A percentile compares a stretch with the other conserved stretches of the same genome.
These are phyloP conservation scores for Tetragnatha versicolor DNA, from an alignment of 1,140 invertebrate species.

Conservation along the genomic window DNA sequence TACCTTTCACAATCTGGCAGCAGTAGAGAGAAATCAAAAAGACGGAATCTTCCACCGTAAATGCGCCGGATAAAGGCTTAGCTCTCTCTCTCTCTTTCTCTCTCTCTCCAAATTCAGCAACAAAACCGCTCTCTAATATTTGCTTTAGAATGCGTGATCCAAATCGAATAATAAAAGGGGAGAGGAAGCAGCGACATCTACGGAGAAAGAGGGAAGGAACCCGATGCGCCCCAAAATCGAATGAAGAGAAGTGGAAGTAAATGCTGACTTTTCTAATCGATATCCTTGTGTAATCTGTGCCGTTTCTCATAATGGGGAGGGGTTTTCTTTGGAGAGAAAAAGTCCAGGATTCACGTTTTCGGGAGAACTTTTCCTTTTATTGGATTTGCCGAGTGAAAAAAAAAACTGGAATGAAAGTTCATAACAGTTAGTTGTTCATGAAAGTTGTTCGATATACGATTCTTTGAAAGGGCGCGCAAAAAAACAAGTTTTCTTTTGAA, in stretches of 20 bases:
- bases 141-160: slow-evolving; percentile 27
- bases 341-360: neutral
- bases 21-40: neutral
- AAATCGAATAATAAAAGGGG: slow-evolving; percentile 36
- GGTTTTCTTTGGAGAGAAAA: slow-evolving; percentile 3
- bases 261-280: slow-evolving; percentile 39
- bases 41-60: neutral
- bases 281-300: slow-evolving; percentile 20
- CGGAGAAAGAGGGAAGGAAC: neutral
- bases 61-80: slow-evolving; percentile 2
- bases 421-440: neutral
- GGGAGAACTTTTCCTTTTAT: neutral
- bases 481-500: too few species aligned
- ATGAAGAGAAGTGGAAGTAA: slow-evolving; percentile 21
- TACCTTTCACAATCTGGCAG: too few species aligned
- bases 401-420: slow-evolving; percentile 13
- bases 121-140: slow-evolving; percentile 32
- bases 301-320: neutral
- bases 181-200: neutral
- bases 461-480: too few species aligned
- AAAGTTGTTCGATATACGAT: too few species aligned
- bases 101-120: neutral
- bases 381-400: neutral
- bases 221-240: slow-evolving; percentile 24
- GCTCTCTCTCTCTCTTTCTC: neutral